Percentiles rank a stretch among this genome's conserved stretches.
phyloP scores from a whole-genome alignment of 2,797 vertebrate genomes.

The Philypnodon macrostomus region DNA sequence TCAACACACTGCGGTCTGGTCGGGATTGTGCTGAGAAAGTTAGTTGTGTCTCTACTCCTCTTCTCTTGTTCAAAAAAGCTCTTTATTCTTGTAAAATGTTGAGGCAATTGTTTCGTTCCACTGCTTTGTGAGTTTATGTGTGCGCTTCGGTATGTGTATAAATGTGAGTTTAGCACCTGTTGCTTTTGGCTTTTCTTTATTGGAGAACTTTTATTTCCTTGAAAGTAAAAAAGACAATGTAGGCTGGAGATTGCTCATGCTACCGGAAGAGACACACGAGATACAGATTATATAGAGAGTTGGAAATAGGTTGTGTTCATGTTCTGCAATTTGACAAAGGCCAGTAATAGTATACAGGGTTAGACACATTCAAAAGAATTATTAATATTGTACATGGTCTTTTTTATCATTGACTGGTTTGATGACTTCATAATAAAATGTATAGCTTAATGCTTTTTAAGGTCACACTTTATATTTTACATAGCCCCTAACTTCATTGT shows the following conservation, averaged over 20 bases:
- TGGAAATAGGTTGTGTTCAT: constrained; percentile 16
- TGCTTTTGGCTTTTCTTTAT: constrained; percentile 23
- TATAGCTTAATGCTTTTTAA: too few relatives aligned
- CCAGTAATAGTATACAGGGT: too few relatives aligned
- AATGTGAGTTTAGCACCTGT: constrained; percentile 23
- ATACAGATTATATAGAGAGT: background rate
- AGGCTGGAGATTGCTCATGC: constrained; percentile 6
- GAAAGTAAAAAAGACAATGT: constrained; percentile 4
- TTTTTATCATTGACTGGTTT: too few relatives aligned
- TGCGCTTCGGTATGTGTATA: constrained; percentile 23
- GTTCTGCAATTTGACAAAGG: too few relatives aligned
- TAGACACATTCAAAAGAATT: too few relatives aligned
- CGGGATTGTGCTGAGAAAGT: constrained; percentile 29
- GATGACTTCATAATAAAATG: too few relatives aligned
- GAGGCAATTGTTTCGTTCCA: constrained; percentile 35
- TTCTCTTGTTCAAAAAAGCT: constrained; percentile 17
- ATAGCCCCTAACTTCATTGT: too few relatives aligned
- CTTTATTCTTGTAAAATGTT: constrained; percentile 12
- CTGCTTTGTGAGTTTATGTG: constrained; percentile 49
- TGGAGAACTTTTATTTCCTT: constrained; percentile 19
- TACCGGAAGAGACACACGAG: background rate
- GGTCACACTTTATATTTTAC: too few relatives aligned
- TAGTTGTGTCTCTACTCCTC: constrained; percentile 29
- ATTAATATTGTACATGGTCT: too few relatives aligned
- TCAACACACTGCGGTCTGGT: constrained; percentile 25